These are phyloP conservation scores for Arenaria interpres DNA, from an alignment of 2,113 vertebrate species.

Conservation along the genomic window DNA sequence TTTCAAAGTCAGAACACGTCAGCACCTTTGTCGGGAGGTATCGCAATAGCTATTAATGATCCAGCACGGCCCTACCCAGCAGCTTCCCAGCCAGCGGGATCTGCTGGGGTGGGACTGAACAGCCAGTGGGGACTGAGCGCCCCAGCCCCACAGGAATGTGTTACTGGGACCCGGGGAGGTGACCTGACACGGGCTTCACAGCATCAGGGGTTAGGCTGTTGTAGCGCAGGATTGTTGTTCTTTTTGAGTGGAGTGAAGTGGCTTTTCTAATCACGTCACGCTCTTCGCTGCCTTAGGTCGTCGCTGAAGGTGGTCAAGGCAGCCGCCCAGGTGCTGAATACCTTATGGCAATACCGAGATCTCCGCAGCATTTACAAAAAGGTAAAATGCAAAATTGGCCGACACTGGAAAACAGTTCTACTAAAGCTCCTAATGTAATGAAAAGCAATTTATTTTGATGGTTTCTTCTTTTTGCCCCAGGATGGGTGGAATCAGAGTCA, in stretches of 20 bases:
- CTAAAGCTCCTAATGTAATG: background rate
- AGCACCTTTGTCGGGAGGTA: background rate
- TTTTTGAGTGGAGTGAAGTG: background rate
- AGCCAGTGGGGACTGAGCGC: background rate
- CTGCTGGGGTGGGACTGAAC: accelerated
- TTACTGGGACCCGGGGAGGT: background rate
- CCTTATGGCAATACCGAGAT: conserved; percentile 96
- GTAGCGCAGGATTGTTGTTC: accelerated
- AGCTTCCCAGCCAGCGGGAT: accelerated
- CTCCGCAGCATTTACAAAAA: conserved; percentile 98
- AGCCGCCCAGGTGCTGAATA: conserved; percentile 95
- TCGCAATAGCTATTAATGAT: accelerated
- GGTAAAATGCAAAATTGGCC: conserved; percentile 73
- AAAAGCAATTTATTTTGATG: conserved; percentile 14
- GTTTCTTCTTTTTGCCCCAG: conserved; percentile 69
- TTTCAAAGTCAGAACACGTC: background rate
- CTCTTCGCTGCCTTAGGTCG: conserved; percentile 76
- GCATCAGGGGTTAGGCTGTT: background rate
- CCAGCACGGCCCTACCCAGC: background rate
- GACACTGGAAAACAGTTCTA: background rate
- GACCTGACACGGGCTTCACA: background rate
- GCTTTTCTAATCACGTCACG: background rate
- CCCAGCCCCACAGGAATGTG: accelerated
- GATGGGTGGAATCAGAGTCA: conserved; percentile 99
- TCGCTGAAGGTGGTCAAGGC: conserved; percentile 98